Base-by-base conservation (phyloP, 2,113 vertebrate genomes). In the Anolis sagrei region DNA sequence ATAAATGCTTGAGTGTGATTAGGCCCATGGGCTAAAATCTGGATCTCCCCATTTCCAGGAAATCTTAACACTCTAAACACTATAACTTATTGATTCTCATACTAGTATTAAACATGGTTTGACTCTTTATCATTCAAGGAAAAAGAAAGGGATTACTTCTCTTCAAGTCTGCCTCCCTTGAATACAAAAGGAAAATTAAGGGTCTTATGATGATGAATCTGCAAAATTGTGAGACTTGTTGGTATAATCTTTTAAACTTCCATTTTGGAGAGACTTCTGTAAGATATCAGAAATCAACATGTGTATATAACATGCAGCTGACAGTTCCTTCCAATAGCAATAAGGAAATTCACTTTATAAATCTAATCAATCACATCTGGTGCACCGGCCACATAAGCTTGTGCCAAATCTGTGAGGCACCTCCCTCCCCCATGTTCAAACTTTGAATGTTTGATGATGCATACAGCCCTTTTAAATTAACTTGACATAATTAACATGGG, bases 261-360 rank as follows among this genome's bases (percentile, higher is more conserved):
- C 34, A 66, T 66, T 69, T 23, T 13, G 10, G n/a, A 82, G 1
- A 62, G 32, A 32, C 0, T 81, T 44, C 19, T 81, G 13, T 69
- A 44, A 1, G 44, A 54, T 10, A 16, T 39, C 8, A 74, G 7
- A 14, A 7, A 54, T 72, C 11, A 73, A 72, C 36, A 72, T 44
- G 2, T 44, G 39, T 73, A 58, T 14, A 10, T 82, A 0, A 7
- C 18, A 0, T 18, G 13, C n/a, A 29, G 36, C 36, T 32, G 48
- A 6, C 1, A 39, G 0, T 51, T 87, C 1, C n/a, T 10, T 62
- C n/a, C 1, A 0, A 0, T 34, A 51, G 25, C 11, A 61, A 0
- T 32, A 21, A 1, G 0, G 1, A 0, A 27, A 7, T 16, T 77
- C 0, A 0, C n/a, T 21, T 48, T 66, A 11, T 14, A 8, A 16